A percentile compares a stretch with the other conserved stretches of the same genome.
These are phyloP conservation scores for Dipodomys stephensi DNA, from an alignment of 2,113 vertebrate species.

Conservation along the genomic window DNA sequence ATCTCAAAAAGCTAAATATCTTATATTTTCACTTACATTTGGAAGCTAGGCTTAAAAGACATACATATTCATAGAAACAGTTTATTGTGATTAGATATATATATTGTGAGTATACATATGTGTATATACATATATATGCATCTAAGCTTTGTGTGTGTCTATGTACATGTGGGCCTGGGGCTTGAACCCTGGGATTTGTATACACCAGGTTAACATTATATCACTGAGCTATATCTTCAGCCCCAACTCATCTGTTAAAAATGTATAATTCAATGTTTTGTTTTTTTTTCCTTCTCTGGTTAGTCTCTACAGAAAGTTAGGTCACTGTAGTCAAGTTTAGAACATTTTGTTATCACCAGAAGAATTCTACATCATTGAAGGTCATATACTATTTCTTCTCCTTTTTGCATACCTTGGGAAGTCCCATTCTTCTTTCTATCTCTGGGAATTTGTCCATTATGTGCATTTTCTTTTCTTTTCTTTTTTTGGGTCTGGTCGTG, in stretches of 20 bases:
- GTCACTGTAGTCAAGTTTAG: background rate
- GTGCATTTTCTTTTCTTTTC: background rate
- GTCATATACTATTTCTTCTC: background rate
- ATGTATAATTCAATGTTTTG: background rate
- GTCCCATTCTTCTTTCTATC: background rate
- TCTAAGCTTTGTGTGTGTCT: background rate
- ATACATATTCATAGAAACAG: no score
- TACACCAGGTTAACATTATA: no score
- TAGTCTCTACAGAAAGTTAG: background rate
- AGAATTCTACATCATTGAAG: background rate
- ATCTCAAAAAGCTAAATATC: no score
- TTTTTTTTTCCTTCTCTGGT: background rate
- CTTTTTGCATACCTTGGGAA: background rate
- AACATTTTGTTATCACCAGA: background rate
- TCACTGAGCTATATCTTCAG: no score
- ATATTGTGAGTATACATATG: no score
- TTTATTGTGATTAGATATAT: no score
- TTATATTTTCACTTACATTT: no score
- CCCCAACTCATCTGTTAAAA: slow-evolving; percentile 9
- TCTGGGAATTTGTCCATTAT: background rate
- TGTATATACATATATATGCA: no score
- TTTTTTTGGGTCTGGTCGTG: no score
- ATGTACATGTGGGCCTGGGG: no score
- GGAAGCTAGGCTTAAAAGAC: no score
- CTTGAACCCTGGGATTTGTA: no score